Evolutionary conservation across 1,140 invertebrate genomes (phyloP).

Genomic region (Probaryconus sp.): DNA sequence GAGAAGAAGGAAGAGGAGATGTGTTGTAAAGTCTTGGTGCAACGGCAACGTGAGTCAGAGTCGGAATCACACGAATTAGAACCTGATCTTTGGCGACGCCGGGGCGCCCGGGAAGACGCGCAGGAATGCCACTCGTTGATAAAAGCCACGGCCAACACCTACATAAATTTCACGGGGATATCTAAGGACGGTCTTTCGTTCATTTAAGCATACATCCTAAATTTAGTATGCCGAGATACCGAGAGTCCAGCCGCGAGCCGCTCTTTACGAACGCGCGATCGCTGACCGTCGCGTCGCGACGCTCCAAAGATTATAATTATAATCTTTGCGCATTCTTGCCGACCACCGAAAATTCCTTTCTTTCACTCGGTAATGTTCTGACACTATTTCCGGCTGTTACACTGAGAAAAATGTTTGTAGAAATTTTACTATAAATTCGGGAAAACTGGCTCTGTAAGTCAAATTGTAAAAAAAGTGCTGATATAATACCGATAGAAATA

Average conservation of each 20-base stretch:
- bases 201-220: conserved; percentile 77
- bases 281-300: conserved; percentile 40
- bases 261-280: conserved; percentile 1
- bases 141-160: conserved; percentile 78
- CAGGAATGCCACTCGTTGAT: conserved; percentile 78
- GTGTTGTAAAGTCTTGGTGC: conserved; percentile 13
- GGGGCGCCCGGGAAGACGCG: conserved; percentile 75
- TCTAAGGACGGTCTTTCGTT: conserved; percentile 74
- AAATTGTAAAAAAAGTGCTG: too few relatives aligned
- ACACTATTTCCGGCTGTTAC: too few relatives aligned
- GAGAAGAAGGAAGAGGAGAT: conserved; percentile 1
- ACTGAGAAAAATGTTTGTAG: too few relatives aligned
- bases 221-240: conserved; percentile 70
- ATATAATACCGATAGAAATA: too few relatives aligned
- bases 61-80: conserved; percentile 74
- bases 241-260: conserved; percentile 25
- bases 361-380: too few relatives aligned
- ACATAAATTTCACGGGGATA: conserved; percentile 78
- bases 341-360: background rate
- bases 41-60: conserved; percentile 45
- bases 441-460: too few relatives aligned
- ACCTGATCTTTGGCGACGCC: conserved; percentile 77
- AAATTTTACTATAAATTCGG: too few relatives aligned
- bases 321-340: background rate
- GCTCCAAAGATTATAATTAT: too few relatives aligned